Conservation (phyloP, 2,888 invertebrate genomes). For the Sinopyrophorus schimmeli region DNA sequence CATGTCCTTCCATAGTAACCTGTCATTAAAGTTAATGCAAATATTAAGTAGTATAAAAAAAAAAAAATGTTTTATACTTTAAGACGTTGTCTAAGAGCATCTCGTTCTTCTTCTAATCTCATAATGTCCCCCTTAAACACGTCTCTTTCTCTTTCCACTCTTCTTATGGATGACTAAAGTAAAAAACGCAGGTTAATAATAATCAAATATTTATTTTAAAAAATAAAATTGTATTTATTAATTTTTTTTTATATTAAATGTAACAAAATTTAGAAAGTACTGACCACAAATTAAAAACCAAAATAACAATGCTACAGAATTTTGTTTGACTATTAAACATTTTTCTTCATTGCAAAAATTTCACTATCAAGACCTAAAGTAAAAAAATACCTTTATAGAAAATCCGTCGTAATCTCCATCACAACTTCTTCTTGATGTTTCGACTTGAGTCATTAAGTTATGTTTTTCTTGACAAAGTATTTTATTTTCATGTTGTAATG, state of each 20-base stretch:
- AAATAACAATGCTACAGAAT: too few relatives aligned
- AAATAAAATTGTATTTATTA: constrained; percentile 3
- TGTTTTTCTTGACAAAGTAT: constrained; percentile 55
- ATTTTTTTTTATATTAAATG: neutral
- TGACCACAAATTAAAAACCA: too few relatives aligned
- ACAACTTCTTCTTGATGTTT: constrained; percentile 41
- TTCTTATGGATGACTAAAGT: constrained; percentile 51
- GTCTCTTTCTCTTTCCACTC: constrained; percentile 61
- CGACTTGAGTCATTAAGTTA: constrained; percentile 53
- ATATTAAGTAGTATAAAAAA: neutral
- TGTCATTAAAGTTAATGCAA: too few relatives aligned
- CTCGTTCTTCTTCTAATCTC: constrained; percentile 63
- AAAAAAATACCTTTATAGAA: constrained; percentile 45
- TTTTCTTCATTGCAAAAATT: too few relatives aligned
- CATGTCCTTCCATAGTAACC: constrained; percentile 55
- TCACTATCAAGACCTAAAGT: too few relatives aligned
- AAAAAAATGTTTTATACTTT: constrained; percentile 53
- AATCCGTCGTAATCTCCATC: constrained; percentile 39
- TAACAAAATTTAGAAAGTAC: neutral
- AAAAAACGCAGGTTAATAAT: constrained; percentile 7
- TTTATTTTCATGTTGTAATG: constrained; percentile 54
- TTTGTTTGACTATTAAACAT: too few relatives aligned
- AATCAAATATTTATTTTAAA: neutral
- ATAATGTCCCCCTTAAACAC: constrained; percentile 59
- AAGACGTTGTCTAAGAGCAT: constrained; percentile 61